These are phyloP conservation scores for Hypotaenidia okinawae DNA, from an alignment of 2,797 vertebrate species.

Conservation along the genomic window DNA sequence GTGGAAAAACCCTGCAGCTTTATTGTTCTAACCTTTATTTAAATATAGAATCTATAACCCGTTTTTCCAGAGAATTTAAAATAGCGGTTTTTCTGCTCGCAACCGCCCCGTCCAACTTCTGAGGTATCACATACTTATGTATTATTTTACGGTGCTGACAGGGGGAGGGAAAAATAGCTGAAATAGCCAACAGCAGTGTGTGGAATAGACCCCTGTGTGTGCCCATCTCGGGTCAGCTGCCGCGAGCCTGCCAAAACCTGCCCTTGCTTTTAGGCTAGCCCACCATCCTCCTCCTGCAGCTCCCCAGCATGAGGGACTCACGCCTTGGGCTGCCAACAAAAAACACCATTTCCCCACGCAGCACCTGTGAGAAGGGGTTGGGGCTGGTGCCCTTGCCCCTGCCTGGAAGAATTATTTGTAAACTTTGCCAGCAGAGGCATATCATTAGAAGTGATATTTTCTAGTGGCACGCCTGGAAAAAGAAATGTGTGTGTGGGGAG, in stretches of 20 bases:
- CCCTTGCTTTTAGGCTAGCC: constrained; percentile 6
- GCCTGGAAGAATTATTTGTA: neutral
- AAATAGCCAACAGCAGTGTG: neutral
- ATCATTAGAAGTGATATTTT: neutral
- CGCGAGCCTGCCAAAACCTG: neutral
- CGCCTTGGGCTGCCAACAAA: constrained; percentile 3
- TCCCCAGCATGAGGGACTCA: neutral
- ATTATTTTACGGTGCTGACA: constrained; percentile 54
- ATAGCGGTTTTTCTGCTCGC: constrained; percentile 22
- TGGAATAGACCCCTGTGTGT: neutral
- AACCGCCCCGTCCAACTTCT: constrained; percentile 28
- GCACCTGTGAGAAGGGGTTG: neutral
- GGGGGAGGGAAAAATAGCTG: neutral
- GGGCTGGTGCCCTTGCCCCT: neutral
- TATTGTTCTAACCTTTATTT: constrained; percentile 78
- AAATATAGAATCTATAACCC: constrained; percentile 71
- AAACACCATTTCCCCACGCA: neutral
- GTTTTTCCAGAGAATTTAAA: constrained; percentile 73
- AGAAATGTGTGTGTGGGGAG: neutral
- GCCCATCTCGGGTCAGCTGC: neutral
- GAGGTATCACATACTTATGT: constrained; percentile 62
- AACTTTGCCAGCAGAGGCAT: neutral
- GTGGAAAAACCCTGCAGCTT: constrained; percentile 73
- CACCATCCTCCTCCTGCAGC: neutral
- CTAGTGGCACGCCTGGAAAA: neutral